Evolutionary conservation across 1,140 invertebrate species (phyloP).

Genomic region (Bathynomus jamesi): DNA sequence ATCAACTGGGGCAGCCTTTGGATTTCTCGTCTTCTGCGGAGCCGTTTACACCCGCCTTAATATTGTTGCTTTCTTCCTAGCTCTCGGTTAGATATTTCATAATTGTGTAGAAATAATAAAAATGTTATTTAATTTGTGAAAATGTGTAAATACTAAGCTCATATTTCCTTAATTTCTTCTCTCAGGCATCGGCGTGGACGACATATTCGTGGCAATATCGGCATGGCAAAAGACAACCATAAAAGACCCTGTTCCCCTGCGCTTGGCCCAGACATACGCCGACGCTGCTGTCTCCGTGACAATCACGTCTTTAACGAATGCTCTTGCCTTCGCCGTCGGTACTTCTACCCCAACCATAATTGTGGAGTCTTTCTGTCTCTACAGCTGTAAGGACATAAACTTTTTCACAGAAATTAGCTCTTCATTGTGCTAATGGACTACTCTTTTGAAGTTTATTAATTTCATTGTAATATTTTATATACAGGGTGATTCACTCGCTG

Average conservation of each 20-base stretch:
- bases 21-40: neutral
- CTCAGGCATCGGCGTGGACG: slow-evolving; percentile 70
- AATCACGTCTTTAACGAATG: slow-evolving; percentile 60
- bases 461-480: too few species aligned
- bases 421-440: too few species aligned
- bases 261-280: slow-evolving; percentile 78
- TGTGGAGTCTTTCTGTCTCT: slow-evolving; percentile 15
- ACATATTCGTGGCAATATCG: slow-evolving; percentile 92
- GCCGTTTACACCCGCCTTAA: neutral
- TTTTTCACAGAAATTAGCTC: too few species aligned
- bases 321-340: slow-evolving; percentile 7
- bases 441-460: too few species aligned
- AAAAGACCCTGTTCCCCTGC: slow-evolving; percentile 66
- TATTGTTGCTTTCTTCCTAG: neutral
- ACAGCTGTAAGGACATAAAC: slow-evolving; percentile 46
- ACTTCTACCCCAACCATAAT: slow-evolving; percentile 1
- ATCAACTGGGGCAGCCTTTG: neutral
- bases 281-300: slow-evolving; percentile 66
- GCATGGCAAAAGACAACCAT: slow-evolving; percentile 78
- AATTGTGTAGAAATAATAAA: neutral
- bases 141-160: neutral
- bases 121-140: neutral
- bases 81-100: neutral
- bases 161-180: neutral
- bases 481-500: too few species aligned